Evolutionary conservation across 1,140 invertebrate species (phyloP).

Genomic region (Lepidurus couesii): DNA sequence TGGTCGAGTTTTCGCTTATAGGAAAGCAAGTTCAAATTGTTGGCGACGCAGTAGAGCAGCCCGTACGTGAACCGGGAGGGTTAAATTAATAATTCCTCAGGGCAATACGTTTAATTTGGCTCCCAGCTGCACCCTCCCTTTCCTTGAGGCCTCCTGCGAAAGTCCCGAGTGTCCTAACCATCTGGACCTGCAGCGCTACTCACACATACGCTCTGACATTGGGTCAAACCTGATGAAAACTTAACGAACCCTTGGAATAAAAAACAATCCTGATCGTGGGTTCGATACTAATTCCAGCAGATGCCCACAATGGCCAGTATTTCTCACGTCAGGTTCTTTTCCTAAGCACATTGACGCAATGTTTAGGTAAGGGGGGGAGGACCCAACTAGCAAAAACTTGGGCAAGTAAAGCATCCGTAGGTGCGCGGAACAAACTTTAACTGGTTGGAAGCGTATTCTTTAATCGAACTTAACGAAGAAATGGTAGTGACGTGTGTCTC

Average conservation of each 20-base stretch:
- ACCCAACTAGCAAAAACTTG: too few species aligned
- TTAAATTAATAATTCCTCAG: constrained; percentile 22
- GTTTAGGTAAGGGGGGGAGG: background rate
- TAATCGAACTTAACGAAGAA: background rate
- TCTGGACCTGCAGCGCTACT: constrained; percentile 17
- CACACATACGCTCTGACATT: constrained; percentile 16
- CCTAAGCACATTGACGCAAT: background rate
- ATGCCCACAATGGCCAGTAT: constrained; percentile 10
- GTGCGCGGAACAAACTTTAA: background rate
- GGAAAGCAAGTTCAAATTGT: constrained; percentile 9
- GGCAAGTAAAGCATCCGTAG: background rate
- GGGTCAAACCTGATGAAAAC: constrained; percentile 13
- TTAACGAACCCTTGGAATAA: constrained; percentile 22
- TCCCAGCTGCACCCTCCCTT: constrained; percentile 20
- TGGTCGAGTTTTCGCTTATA: constrained; percentile 12
- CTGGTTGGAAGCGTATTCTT: background rate
- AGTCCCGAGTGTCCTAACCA: constrained; percentile 17
- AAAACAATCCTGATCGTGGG: constrained; percentile 4
- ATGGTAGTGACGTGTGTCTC: background rate
- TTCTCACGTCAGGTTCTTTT: background rate
- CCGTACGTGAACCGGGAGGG: constrained; percentile 11
- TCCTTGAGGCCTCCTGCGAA: background rate
- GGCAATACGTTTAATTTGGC: constrained; percentile 19
- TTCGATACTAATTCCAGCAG: background rate
- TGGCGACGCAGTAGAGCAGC: constrained; percentile 10